A percentile compares a stretch with the other conserved stretches of the same genome.
Conservation (phyloP, 1,140 invertebrate species). For the Trinorchestia longiramus region DNA sequence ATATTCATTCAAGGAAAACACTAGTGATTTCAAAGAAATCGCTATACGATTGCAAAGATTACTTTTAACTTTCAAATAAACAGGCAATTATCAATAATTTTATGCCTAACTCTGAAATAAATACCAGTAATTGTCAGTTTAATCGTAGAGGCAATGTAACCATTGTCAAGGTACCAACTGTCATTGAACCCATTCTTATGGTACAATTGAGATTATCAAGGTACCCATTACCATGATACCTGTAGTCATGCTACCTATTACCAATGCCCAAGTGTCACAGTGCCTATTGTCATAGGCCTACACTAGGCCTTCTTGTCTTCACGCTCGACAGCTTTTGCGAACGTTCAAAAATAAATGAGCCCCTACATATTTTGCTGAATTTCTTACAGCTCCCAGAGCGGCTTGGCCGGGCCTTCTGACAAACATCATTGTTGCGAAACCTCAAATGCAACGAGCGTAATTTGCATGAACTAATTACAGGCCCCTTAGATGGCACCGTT, state of each 20-base stretch:
- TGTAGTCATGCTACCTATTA: background rate
- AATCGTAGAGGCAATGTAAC: background rate
- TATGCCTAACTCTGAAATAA: too few relatives aligned
- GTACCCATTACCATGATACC: background rate
- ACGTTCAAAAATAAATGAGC: background rate
- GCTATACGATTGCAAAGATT: too few relatives aligned
- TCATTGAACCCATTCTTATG: background rate
- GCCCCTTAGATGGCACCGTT: background rate
- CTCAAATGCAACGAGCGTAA: background rate
- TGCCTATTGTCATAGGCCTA: background rate
- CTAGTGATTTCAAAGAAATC: too few relatives aligned
- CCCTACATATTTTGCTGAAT: background rate
- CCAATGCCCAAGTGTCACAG: background rate
- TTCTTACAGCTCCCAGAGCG: background rate
- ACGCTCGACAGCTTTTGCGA: background rate
- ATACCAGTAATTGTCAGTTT: too few relatives aligned
- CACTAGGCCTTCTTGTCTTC: background rate
- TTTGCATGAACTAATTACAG: slow-evolving; percentile 43
- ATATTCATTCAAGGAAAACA: too few relatives aligned
- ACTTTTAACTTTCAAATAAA: too few relatives aligned
- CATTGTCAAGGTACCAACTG: background rate
- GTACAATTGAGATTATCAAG: too few relatives aligned
- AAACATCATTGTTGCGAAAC: slow-evolving; percentile 10
- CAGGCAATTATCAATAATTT: too few relatives aligned
- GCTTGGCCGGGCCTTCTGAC: background rate